phyloP scores from a whole-genome alignment of 2,113 vertebrate species.

The human (Homo sapiens) region GRCh38 chr6:52658501-52659000 shows the following conservation, averaged over 20 bases:
- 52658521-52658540: conserved; percentile 11
- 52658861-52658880: too few relatives aligned
- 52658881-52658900: too few relatives aligned
- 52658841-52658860: too few relatives aligned
- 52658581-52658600: background rate
- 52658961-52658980: too few relatives aligned
- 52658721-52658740: background rate
- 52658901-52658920: too few relatives aligned
- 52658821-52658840: background rate
- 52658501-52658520: background rate
- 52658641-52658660: background rate
- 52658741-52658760: background rate
- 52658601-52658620: background rate
- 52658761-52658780: background rate
- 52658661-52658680: background rate
- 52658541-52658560: background rate
- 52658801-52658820: conserved; percentile 4
- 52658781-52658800: background rate
- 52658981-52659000: too few relatives aligned
- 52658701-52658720: background rate
- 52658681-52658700: background rate
- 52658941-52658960: too few relatives aligned
- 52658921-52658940: too few relatives aligned
- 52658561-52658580: background rate
- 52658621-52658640: background rate